Evolutionary conservation across 2,797 vertebrate species (phyloP).

Genomic region (Phalloptychus januarius): DNA sequence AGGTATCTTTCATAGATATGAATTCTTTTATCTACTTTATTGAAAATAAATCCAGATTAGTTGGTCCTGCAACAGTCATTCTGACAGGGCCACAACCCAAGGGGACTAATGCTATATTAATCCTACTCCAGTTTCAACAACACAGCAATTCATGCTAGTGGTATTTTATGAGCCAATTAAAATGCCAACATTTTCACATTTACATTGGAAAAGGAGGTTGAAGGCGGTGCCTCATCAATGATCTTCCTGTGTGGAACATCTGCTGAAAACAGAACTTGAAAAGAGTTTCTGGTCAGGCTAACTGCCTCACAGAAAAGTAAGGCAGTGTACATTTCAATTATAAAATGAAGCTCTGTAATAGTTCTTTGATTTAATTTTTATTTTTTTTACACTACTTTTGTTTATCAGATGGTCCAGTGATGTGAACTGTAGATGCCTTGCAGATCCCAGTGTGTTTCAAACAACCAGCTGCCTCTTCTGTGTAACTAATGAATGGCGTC

Average conservation of each 20-base stretch:
- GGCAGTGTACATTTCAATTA: not conserved
- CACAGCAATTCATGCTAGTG: not conserved
- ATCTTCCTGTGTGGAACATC: not conserved
- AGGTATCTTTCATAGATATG: not conserved
- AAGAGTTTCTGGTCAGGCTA: not conserved
- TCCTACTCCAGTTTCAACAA: not conserved
- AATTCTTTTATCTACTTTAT: not conserved
- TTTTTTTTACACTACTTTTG: not conserved
- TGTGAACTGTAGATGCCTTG: not conserved
- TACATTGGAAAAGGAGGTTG: not conserved
- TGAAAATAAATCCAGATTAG: not conserved
- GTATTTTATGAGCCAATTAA: not conserved
- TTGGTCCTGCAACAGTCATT: not conserved
- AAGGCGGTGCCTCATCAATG: not conserved
- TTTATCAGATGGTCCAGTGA: not conserved
- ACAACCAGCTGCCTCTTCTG: not conserved
- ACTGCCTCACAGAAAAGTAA: not conserved
- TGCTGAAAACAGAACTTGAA: not conserved
- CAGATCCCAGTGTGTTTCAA: not conserved
- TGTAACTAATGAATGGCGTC: not conserved
- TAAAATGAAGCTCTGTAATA: not conserved
- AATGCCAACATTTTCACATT: not conserved
- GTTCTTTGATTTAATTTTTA: not conserved
- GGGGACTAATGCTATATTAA: not conserved
- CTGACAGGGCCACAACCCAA: not conserved